Conservation (phyloP, 2,113 vertebrate genomes). For the Eclectus roratus region DNA sequence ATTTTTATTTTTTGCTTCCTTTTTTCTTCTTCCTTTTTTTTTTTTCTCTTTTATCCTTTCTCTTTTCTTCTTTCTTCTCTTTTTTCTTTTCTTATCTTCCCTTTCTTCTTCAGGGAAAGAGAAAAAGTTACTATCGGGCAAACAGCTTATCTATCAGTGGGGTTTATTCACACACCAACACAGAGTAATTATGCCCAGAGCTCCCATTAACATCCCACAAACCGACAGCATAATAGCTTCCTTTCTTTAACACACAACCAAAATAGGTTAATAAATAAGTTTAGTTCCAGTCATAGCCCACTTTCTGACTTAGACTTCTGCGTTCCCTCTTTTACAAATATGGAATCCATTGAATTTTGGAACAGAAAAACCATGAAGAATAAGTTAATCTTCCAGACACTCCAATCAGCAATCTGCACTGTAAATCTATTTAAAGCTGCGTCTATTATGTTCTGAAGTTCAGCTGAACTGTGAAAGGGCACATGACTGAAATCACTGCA, state of each 20-base stretch:
- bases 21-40: fast-evolving
- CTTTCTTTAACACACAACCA: slow-evolving; percentile 52
- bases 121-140: slow-evolving; percentile 37
- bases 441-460: slow-evolving; percentile 62
- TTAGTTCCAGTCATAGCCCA: slow-evolving; percentile 57
- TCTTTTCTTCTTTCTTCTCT: fast-evolving
- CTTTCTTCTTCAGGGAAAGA: background rate
- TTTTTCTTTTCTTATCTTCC: background rate
- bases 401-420: slow-evolving; percentile 29
- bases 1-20: fast-evolving
- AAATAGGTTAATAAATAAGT: slow-evolving; percentile 64
- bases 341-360: slow-evolving; percentile 65
- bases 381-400: slow-evolving; percentile 65
- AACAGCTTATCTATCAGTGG: slow-evolving; percentile 54
- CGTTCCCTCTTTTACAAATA: slow-evolving; percentile 57
- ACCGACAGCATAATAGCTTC: slow-evolving; percentile 64
- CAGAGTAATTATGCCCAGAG: slow-evolving; percentile 67
- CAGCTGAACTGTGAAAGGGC: slow-evolving; percentile 59
- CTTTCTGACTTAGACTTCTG: slow-evolving; percentile 50
- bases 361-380: slow-evolving; percentile 55
- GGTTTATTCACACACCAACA: slow-evolving; percentile 58
- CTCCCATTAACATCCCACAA: slow-evolving; percentile 57
- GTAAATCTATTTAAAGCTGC: slow-evolving; percentile 62
- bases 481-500: slow-evolving; percentile 58
- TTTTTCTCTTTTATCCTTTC: fast-evolving